phyloP scores from a whole-genome alignment of 2,888 invertebrate genomes.

The Oxycera nigricornis region DNA sequence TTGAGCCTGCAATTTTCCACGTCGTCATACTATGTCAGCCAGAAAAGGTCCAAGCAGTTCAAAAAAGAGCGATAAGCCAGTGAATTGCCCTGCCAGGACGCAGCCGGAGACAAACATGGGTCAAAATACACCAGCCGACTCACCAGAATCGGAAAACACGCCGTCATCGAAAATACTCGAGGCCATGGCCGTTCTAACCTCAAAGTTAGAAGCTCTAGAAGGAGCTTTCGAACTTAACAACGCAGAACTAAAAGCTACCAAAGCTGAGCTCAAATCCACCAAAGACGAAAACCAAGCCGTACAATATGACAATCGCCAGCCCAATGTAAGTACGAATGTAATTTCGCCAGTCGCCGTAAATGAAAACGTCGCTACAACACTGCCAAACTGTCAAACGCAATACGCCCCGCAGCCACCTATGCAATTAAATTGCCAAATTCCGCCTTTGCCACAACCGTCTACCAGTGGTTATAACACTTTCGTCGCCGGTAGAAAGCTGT shows the following conservation, averaged over 20 bases:
- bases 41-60: neutral
- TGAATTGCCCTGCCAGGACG: neutral
- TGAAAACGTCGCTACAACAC: neutral
- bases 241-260: neutral
- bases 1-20: too few relatives aligned
- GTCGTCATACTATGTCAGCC: too few relatives aligned
- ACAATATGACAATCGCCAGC: neutral
- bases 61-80: neutral
- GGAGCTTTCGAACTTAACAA: neutral
- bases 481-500: neutral
- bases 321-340: neutral
- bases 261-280: neutral
- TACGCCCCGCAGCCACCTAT: neutral
- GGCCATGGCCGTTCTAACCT: neutral
- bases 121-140: neutral
- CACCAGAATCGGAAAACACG: neutral
- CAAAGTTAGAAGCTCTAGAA: neutral
- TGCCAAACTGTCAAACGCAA: neutral
- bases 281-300: too few relatives aligned
- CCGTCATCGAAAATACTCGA: neutral
- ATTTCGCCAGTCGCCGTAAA: neutral
- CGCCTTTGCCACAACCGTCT: neutral
- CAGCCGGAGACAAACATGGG: neutral
- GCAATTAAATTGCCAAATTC: neutral
- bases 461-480: neutral